These are phyloP conservation scores for Chrysocyon brachyurus DNA, from an alignment of 2,797 vertebrate genomes.

Conservation along the genomic window DNA sequence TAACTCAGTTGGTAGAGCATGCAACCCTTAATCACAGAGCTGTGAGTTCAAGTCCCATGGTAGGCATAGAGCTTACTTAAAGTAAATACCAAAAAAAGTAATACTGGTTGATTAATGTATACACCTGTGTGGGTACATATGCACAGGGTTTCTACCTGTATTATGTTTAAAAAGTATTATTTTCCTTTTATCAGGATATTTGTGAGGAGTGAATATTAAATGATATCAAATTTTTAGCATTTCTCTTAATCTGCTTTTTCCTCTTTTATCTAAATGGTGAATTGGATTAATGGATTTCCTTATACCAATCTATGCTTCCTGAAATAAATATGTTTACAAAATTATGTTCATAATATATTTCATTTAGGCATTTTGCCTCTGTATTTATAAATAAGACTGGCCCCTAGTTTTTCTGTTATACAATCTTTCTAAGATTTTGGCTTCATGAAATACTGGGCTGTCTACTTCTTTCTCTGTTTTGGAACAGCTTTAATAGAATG, in stretches of 20 bases:
- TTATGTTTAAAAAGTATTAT: not conserved
- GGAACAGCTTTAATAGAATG: not conserved
- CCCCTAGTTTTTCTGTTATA: not conserved
- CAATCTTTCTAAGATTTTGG: not conserved
- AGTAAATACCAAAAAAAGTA: not conserved
- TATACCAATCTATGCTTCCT: not conserved
- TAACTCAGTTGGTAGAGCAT: not conserved
- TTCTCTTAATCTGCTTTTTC: slow-evolving; percentile 20
- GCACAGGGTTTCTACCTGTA: not conserved
- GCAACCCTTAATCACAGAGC: not conserved
- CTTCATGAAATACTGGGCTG: not conserved
- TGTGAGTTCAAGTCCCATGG: not conserved
- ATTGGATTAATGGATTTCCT: slow-evolving; percentile 11
- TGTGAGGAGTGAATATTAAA: not conserved
- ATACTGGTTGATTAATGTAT: not conserved
- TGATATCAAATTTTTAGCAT: not conserved
- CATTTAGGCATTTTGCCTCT: not conserved
- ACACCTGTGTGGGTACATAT: not conserved
- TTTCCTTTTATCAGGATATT: not conserved
- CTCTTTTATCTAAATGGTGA: not conserved
- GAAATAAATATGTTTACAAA: slow-evolving; percentile 6
- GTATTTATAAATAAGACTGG: not conserved
- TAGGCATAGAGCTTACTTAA: not conserved
- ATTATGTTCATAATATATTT: not conserved
- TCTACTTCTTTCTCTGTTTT: slow-evolving; percentile 13